Evolutionary conservation across 2,888 invertebrate species (phyloP).

Genomic region (Trichogramma dendrolimi): DNA sequence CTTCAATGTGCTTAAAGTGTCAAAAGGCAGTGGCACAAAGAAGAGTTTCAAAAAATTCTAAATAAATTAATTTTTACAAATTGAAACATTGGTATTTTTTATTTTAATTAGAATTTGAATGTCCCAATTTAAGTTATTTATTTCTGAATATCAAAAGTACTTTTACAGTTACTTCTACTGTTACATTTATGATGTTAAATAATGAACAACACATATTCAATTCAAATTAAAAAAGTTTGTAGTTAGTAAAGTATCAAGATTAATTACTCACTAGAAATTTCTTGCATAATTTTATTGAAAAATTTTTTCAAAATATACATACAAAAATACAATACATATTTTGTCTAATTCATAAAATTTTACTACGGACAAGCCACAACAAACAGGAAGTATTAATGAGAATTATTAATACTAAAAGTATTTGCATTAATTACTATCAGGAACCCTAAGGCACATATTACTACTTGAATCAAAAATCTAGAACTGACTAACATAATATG

Average conservation of each 20-base stretch:
- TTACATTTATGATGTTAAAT: too few relatives aligned
- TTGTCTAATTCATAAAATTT: not conserved
- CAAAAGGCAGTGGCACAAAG: slow-evolving; percentile 85
- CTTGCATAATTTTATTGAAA: not conserved
- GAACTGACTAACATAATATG: not conserved
- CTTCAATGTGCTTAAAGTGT: slow-evolving; percentile 97
- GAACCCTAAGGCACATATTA: slow-evolving; percentile 28
- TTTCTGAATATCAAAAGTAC: too few relatives aligned
- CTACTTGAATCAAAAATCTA: slow-evolving; percentile 9
- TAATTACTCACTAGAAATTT: not conserved
- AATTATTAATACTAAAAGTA: slow-evolving; percentile 9
- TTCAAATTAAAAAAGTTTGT: too few relatives aligned
- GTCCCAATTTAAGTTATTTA: too few relatives aligned
- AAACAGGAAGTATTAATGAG: not conserved
- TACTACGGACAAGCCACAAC: not conserved
- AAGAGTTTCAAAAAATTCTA: slow-evolving; percentile 97
- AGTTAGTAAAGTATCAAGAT: not conserved
- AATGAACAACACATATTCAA: too few relatives aligned
- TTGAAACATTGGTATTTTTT: not conserved
- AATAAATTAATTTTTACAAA: not conserved
- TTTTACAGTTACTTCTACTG: too few relatives aligned
- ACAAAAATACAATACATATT: not conserved
- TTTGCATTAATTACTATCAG: slow-evolving; percentile 15
- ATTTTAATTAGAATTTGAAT: not conserved
- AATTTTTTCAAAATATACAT: not conserved